phyloP scores from a whole-genome alignment of 1,140 invertebrate genomes.

The Rhagoletis pomonella region DNA sequence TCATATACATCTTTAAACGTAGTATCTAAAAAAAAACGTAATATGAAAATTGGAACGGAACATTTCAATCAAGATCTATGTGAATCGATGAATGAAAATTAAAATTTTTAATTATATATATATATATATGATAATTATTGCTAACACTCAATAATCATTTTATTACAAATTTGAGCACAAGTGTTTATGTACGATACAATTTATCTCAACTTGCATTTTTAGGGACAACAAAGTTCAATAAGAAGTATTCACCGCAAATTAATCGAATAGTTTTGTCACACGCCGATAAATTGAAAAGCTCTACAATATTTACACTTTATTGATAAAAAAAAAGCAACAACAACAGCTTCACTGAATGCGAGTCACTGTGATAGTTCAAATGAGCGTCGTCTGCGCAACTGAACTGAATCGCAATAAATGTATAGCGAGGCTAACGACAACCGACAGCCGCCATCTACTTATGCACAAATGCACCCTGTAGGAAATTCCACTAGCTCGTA shows the following conservation, averaged over 20 bases:
- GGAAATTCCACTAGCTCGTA: no score
- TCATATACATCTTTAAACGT: background rate
- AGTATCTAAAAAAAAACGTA: no score
- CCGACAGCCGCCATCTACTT: background rate
- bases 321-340: background rate
- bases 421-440: background rate
- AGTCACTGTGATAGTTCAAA: background rate
- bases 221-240: background rate
- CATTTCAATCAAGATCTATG: no score
- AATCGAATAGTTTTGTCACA: conserved; percentile 22
- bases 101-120: no score
- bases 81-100: no score
- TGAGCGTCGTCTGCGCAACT: background rate
- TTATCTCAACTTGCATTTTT: no score
- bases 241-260: background rate
- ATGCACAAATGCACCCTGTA: background rate
- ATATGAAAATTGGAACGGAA: no score
- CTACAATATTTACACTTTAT: background rate
- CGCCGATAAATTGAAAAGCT: conserved; percentile 20
- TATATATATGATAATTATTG: no score
- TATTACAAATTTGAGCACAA: no score
- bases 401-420: background rate
- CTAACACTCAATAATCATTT: no score
- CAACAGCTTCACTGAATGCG: background rate
- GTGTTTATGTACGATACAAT: no score